These are phyloP conservation scores for Bembecia ichneumoniformis DNA, from an alignment of 2,888 invertebrate genomes.

Conservation along the genomic window DNA sequence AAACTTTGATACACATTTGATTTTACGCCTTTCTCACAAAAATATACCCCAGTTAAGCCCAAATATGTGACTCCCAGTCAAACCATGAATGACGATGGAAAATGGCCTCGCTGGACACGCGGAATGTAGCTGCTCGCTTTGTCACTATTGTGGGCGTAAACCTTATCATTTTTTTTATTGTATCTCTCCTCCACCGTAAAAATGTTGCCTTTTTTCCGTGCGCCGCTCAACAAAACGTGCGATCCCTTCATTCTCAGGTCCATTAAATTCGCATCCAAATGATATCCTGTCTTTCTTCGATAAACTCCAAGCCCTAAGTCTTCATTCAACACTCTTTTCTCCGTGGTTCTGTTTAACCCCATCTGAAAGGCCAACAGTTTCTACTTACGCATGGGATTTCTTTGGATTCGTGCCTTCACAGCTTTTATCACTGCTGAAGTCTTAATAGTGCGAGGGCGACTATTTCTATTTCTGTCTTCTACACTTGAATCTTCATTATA, in stretches of 20 bases:
- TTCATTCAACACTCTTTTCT: not conserved
- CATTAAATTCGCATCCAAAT: not conserved
- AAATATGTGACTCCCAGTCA: not conserved
- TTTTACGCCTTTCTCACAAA: not conserved
- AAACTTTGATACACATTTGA: not conserved
- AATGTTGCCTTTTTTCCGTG: not conserved
- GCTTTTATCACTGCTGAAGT: not conserved
- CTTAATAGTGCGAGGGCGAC: not conserved
- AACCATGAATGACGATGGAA: too few relatives aligned
- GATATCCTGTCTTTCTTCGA: not conserved
- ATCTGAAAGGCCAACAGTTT: too few relatives aligned
- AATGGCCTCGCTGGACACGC: not conserved
- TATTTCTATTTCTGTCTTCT: not conserved
- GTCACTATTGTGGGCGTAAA: not conserved
- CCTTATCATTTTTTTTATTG: not conserved
- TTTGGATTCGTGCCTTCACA: not conserved
- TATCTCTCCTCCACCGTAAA: too few relatives aligned
- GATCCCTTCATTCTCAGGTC: too few relatives aligned
- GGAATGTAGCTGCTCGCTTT: not conserved
- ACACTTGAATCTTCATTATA: too few relatives aligned
- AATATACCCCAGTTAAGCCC: not conserved
- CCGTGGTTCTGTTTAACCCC: too few relatives aligned
- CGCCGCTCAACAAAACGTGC: too few relatives aligned
- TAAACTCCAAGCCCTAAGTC: not conserved
- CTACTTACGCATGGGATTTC: too few relatives aligned